These are phyloP conservation scores for Sebastes reedi DNA, from an alignment of 2,797 vertebrate species.

Conservation along the genomic window DNA sequence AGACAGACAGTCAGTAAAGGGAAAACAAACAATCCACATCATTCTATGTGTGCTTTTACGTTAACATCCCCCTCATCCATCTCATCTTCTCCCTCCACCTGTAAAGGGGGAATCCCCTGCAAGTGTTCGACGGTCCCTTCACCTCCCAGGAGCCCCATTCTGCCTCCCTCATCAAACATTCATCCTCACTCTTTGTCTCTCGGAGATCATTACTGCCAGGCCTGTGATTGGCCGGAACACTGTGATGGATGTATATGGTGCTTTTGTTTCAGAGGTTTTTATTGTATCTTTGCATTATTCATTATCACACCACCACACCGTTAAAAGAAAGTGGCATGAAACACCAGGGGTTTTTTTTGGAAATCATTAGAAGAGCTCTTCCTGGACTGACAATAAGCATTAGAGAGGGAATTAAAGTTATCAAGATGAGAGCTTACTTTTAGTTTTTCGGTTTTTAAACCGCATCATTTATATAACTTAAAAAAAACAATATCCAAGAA, in stretches of 20 bases:
- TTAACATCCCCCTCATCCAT: conserved; percentile 12
- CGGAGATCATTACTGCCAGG: conserved; percentile 58
- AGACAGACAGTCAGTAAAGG: neutral
- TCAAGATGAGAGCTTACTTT: neutral
- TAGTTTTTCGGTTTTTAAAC: neutral
- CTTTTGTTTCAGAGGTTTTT: conserved; percentile 56
- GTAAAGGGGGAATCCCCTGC: conserved; percentile 50
- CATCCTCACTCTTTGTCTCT: conserved; percentile 64
- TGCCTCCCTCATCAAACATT: conserved; percentile 73
- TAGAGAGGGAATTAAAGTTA: conserved; percentile 8
- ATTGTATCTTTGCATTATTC: conserved; percentile 68
- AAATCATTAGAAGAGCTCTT: conserved; percentile 1
- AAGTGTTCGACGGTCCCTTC: conserved; percentile 24
- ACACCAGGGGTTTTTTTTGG: neutral
- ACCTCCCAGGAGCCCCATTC: conserved; percentile 53
- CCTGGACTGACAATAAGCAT: neutral
- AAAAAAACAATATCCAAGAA: neutral
- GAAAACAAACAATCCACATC: conserved; percentile 6
- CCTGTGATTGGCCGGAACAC: conserved; percentile 36
- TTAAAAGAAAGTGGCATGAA: conserved; percentile 25
- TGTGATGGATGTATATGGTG: conserved; percentile 44
- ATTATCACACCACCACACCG: conserved; percentile 30
- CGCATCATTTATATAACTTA: neutral
- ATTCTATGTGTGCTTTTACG: neutral
- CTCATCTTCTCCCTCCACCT: conserved; percentile 27